Base-by-base conservation (phyloP, 2,888 invertebrate genomes). In the Liposcelis brunnea region DNA sequence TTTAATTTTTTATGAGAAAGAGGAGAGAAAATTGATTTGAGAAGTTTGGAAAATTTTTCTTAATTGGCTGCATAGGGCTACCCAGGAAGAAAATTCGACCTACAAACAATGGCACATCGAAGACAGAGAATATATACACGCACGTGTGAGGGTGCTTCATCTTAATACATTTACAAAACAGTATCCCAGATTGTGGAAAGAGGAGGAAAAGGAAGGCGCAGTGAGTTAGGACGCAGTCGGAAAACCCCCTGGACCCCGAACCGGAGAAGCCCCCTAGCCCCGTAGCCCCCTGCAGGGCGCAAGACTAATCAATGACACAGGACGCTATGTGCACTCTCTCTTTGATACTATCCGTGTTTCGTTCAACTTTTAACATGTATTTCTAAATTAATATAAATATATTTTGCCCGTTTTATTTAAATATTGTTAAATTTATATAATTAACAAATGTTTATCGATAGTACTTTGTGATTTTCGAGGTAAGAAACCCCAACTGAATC, bases 241-340 rank as follows among this genome's bases (percentile, higher is more conserved):
- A 26, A 26, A 26, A 26, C 26, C 26, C 26, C 26, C 26, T 26
- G 26, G 8, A 26, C 26, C 26, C 26, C 26, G 26, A 26, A 26
- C 26, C 26, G 26, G 26, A 26, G 26, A 26, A 26, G 26, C 26
- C 26, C 26, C 26, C 26, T 26, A 26, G 26, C 26, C 26, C 26
- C 26, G 26, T 26, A 26, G 26, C 26, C 26, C 26, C 26, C 26
- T 26, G 26, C 26, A 35, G 16, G 14, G 40, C 40, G 40, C 40
- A 40, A 18, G 40, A 19, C 19, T 21, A 40, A 40, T 40, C 40
- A 40, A 40, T 40, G 40, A 14, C 18, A 40, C 16, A 15, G 40
- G 19, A n/a, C 15, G 12, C 40, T 19, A n/a, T 40, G 40, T 19
- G 16, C 19, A 12, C 40, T 12, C 40, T 18, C 35, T 35, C 16